phyloP scores from a whole-genome alignment of 2,888 invertebrate genomes.

The Pammene aurita region DNA sequence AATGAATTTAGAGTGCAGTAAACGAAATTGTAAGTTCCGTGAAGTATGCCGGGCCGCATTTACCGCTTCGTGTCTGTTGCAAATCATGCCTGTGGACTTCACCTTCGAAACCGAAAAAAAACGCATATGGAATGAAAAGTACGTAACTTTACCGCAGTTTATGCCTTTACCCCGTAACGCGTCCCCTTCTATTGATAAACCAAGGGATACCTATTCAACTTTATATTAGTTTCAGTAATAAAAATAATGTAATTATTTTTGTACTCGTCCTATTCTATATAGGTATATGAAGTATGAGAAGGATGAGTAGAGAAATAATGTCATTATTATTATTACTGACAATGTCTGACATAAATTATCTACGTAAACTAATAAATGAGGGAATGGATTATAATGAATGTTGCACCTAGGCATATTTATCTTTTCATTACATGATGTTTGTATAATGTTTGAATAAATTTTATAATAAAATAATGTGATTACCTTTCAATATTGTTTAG shows the following conservation, averaged over 20 bases:
- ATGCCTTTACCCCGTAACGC: background rate
- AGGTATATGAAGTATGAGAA: too few relatives aligned
- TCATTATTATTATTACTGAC: too few relatives aligned
- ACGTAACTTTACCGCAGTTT: conserved; percentile 23
- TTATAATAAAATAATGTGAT: background rate
- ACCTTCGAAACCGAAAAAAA: conserved; percentile 66
- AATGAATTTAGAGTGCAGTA: conserved; percentile 24
- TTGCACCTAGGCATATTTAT: too few relatives aligned
- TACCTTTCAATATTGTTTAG: background rate
- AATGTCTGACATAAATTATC: too few relatives aligned
- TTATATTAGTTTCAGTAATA: too few relatives aligned
- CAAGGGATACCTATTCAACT: too few relatives aligned
- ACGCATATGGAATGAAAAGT: conserved; percentile 68
- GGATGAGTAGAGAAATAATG: too few relatives aligned
- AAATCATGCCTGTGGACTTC: conserved; percentile 66
- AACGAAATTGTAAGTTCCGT: conserved; percentile 55
- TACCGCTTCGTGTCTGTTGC: conserved; percentile 54
- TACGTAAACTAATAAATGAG: too few relatives aligned
- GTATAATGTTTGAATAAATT: background rate
- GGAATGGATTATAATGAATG: too few relatives aligned
- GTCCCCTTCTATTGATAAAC: background rate
- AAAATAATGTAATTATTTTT: too few relatives aligned
- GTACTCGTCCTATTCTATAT: too few relatives aligned
- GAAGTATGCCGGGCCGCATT: conserved; percentile 59
- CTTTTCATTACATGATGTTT: background rate